phyloP scores from a whole-genome alignment of 2,113 vertebrate genomes.

The Antennarius striatus region DNA sequence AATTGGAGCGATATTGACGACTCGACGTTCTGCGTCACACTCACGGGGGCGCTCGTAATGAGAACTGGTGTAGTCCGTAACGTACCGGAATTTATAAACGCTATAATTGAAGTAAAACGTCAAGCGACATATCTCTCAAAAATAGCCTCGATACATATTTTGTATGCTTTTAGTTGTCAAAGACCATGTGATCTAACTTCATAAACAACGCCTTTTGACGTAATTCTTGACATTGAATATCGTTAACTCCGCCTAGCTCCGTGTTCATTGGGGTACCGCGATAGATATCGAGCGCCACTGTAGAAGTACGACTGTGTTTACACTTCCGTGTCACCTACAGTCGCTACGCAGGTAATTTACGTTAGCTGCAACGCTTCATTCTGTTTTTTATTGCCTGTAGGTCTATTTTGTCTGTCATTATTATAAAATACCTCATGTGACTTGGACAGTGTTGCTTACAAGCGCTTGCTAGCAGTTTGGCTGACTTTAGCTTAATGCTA shows the following conservation, averaged over 20 bases:
- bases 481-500: conserved; percentile 8
- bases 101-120: too few relatives aligned
- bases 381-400: background rate
- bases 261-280: background rate
- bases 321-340: background rate
- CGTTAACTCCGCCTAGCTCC: background rate
- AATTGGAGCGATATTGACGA: conserved; percentile 7
- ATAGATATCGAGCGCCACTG: background rate
- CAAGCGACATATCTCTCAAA: too few relatives aligned
- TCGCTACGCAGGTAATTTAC: conserved; percentile 38
- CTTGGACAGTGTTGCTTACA: background rate
- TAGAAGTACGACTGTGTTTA: conserved; percentile 23
- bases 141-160: too few relatives aligned
- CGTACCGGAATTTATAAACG: too few relatives aligned
- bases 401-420: background rate
- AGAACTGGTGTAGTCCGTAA: too few relatives aligned
- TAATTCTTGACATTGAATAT: background rate
- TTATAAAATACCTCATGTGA: too few relatives aligned
- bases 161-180: background rate
- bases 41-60: too few relatives aligned
- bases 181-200: background rate
- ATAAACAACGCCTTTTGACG: background rate
- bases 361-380: background rate
- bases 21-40: too few relatives aligned
- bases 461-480: background rate